Percentiles rank a stretch among this genome's conserved stretches.
Conservation (phyloP, 2,888 invertebrate species). For the Agriotes lineatus region DNA sequence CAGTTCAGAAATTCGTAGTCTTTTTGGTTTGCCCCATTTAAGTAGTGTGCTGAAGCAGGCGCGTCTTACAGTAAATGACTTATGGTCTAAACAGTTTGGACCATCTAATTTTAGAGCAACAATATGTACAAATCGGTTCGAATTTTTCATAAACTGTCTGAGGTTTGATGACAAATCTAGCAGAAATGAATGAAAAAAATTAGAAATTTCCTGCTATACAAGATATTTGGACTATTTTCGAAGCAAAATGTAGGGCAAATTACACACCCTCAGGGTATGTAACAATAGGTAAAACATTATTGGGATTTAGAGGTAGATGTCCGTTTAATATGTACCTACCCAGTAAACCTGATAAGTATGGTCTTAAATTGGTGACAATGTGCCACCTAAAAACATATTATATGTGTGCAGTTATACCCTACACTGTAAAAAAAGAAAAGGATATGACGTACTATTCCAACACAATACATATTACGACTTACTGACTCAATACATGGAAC, state of each 20-base stretch:
- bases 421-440: conserved; percentile 18
- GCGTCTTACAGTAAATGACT: not conserved
- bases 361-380: conserved; percentile 17
- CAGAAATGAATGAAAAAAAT: not conserved
- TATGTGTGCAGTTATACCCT: too few relatives aligned
- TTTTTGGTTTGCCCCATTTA: not conserved
- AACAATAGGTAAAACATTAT: conserved; percentile 27
- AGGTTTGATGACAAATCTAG: too few relatives aligned
- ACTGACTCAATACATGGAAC: not conserved
- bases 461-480: too few relatives aligned
- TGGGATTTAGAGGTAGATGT: conserved; percentile 23
- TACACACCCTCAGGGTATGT: conserved; percentile 12
- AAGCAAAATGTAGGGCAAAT: not conserved
- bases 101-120: conserved; percentile 10
- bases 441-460: not conserved
- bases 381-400: conserved; percentile 19
- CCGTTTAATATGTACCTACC: too few relatives aligned
- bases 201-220: conserved; percentile 22
- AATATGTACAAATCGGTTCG: conserved; percentile 25
- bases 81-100: conserved; percentile 4
- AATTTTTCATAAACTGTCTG: too few relatives aligned
- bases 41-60: conserved; percentile 12
- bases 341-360: too few relatives aligned
- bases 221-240: conserved; percentile 14
- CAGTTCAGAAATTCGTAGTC: not conserved